A percentile compares a stretch with the other conserved stretches of the same genome.
These are phyloP conservation scores for Hemicordylus capensis DNA, from an alignment of 2,113 vertebrate genomes.

Conservation along the genomic window DNA sequence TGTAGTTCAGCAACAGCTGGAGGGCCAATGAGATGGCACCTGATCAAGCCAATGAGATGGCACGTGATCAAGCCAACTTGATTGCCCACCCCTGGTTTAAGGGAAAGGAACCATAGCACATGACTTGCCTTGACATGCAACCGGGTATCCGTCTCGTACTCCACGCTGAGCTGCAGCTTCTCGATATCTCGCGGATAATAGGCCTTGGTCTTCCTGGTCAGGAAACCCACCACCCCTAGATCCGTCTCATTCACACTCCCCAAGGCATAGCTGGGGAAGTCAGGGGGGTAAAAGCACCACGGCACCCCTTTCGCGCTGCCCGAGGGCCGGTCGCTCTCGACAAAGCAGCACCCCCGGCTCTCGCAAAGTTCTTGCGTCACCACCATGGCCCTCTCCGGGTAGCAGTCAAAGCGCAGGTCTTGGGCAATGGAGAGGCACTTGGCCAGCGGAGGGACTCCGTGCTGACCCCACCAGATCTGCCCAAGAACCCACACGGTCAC, in stretches of 20 bases:
- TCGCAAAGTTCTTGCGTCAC: constrained; percentile 85
- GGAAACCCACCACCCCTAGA: constrained; percentile 75
- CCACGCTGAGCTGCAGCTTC: constrained; percentile 76
- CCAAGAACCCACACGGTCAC: constrained; percentile 64
- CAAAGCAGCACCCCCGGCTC: constrained; percentile 85
- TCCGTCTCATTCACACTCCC: constrained; percentile 71
- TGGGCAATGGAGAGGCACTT: constrained; percentile 73
- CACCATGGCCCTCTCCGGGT: constrained; percentile 77
- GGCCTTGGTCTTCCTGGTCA: constrained; percentile 75
- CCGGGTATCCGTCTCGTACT: constrained; percentile 78
- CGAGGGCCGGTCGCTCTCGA: neutral
- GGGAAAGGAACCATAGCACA: fast-evolving
- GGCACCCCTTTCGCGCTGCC: constrained; percentile 73
- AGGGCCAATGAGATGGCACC: no score
- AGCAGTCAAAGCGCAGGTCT: constrained; percentile 85
- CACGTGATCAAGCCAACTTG: no score
- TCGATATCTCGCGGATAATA: constrained; percentile 86
- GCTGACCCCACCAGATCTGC: constrained; percentile 39
- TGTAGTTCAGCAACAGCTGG: no score
- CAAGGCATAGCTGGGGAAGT: constrained; percentile 84
- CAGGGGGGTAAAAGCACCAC: constrained; percentile 87
- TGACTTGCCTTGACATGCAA: constrained; percentile 82
- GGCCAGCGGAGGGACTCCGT: fast-evolving
- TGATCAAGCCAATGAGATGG: no score
- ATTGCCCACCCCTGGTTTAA: no score